phyloP scores from a whole-genome alignment of 2,888 invertebrate species.

The Plebejus melissa region DNA sequence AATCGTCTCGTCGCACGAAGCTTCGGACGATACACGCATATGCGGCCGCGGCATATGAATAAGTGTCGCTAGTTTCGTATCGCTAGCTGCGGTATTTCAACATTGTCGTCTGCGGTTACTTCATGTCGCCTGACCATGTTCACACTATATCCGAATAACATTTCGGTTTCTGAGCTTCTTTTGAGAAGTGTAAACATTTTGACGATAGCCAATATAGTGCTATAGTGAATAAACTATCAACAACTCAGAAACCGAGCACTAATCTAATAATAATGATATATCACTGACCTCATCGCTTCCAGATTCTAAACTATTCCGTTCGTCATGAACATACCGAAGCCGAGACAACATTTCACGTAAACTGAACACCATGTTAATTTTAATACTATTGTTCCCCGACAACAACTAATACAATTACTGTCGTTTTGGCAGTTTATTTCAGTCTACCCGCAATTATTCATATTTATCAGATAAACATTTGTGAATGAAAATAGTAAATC shows the following conservation, averaged over 20 bases:
- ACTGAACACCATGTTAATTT: slow-evolving; percentile 60
- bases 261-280: background rate
- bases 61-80: too few relatives aligned
- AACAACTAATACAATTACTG: background rate
- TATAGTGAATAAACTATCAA: background rate
- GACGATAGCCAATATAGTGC: background rate
- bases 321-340: slow-evolving; percentile 62
- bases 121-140: background rate
- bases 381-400: background rate
- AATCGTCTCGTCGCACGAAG: too few relatives aligned
- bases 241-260: background rate
- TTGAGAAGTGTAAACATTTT: background rate
- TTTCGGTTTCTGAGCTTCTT: background rate
- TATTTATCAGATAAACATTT: slow-evolving; percentile 7
- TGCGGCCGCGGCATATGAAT: too few relatives aligned
- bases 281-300: slow-evolving; percentile 47
- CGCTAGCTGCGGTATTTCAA: too few relatives aligned
- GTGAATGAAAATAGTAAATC: slow-evolving; percentile 14
- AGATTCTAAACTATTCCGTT: slow-evolving; percentile 50
- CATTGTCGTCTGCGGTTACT: too few relatives aligned
- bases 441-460: slow-evolving; percentile 29
- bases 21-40: too few relatives aligned
- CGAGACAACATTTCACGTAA: slow-evolving; percentile 63
- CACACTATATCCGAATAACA: background rate
- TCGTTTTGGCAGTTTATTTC: slow-evolving; percentile 26